These are phyloP conservation scores for Clarias laeviceps DNA, from an alignment of 2,797 vertebrate species.

Conservation along the genomic window DNA sequence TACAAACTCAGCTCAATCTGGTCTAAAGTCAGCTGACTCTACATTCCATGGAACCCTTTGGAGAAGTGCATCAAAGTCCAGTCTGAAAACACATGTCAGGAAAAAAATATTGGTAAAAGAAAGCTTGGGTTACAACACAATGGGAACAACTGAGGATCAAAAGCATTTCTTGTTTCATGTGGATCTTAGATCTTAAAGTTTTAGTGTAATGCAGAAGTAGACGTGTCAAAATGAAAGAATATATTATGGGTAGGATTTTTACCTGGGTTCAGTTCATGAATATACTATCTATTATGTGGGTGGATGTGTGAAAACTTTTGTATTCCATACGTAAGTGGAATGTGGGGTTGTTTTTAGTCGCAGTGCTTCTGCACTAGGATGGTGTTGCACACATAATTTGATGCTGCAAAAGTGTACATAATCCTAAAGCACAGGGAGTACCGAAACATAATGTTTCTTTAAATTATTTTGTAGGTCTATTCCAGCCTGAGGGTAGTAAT, in stretches of 20 bases:
- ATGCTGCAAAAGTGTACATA: background rate
- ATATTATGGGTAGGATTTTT: background rate
- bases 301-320: background rate
- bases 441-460: background rate
- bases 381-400: background rate
- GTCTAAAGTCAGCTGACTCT: conserved; percentile 75
- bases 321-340: background rate
- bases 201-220: background rate
- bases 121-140: conserved; percentile 43
- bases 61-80: conserved; percentile 77
- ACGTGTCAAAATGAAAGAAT: background rate
- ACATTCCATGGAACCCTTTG: conserved; percentile 75
- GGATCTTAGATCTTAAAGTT: background rate
- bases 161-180: conserved; percentile 26
- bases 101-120: conserved; percentile 70
- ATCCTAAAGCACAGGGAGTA: background rate
- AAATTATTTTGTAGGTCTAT: background rate
- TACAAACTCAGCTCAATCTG: conserved; percentile 61
- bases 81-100: conserved; percentile 73
- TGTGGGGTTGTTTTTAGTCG: background rate
- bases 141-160: conserved; percentile 44
- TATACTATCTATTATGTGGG: background rate
- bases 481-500: conserved; percentile 16
- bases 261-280: background rate
- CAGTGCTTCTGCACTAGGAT: background rate